Percentiles rank a stretch among this genome's conserved stretches.
These are phyloP conservation scores for Actinostola sp. DNA, from an alignment of 92 coral and sea anemone genomes.

Conservation along the genomic window DNA sequence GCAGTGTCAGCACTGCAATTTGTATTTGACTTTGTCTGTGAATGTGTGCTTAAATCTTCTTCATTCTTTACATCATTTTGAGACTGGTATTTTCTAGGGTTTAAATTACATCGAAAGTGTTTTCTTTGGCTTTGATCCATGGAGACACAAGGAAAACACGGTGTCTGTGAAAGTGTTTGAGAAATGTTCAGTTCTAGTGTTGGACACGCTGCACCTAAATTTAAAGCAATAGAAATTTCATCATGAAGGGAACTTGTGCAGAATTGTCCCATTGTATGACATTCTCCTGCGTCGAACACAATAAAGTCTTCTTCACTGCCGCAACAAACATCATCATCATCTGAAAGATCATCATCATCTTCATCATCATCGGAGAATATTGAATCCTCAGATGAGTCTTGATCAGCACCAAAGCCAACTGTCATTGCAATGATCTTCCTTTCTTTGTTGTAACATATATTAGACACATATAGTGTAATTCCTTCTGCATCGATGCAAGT, in stretches of 20 bases:
- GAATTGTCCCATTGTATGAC: background rate
- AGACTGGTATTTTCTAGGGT: background rate
- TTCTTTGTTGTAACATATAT: background rate
- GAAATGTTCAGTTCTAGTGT: slow-evolving; percentile 9
- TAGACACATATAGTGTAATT: background rate
- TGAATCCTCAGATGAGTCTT: background rate
- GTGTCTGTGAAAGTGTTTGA: background rate
- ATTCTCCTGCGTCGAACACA: slow-evolving; percentile 13
- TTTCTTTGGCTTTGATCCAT: background rate
- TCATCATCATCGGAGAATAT: background rate
- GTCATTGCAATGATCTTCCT: slow-evolving; percentile 8
- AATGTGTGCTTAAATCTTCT: background rate
- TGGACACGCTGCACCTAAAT: background rate
- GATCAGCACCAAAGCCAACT: background rate
- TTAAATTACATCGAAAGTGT: background rate
- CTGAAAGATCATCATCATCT: background rate
- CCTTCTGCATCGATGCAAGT: slow-evolving; percentile 7
- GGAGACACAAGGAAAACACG: background rate
- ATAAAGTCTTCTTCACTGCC: slow-evolving; percentile 37
- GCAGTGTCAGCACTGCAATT: background rate
- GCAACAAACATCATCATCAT: slow-evolving; percentile 3
- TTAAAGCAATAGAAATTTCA: slow-evolving; percentile 1
- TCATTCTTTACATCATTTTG: background rate
- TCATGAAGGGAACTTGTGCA: slow-evolving; percentile 1
- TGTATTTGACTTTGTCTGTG: background rate